phyloP scores from a whole-genome alignment of 2,113 vertebrate genomes.

The Xyliphius kryptos region DNA sequence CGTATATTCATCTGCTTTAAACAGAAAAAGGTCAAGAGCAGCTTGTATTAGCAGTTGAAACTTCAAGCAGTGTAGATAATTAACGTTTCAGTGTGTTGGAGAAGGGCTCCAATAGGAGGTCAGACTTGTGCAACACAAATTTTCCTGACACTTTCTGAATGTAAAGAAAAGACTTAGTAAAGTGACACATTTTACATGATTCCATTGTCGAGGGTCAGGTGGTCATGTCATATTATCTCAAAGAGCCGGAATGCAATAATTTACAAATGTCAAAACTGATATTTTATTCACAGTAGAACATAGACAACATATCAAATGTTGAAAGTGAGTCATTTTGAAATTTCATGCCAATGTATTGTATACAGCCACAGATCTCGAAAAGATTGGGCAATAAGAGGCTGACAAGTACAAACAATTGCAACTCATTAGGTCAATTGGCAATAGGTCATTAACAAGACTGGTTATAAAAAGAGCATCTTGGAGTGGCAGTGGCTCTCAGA shows the following conservation, averaged over 20 bases:
- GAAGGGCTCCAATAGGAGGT: slow-evolving; percentile 38
- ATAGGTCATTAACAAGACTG: too few species aligned
- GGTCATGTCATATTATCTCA: slow-evolving; percentile 33
- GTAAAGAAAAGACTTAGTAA: slow-evolving; percentile 6
- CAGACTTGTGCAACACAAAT: slow-evolving; percentile 23
- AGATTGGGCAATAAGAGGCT: slow-evolving; percentile 15
- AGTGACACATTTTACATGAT: slow-evolving; percentile 12
- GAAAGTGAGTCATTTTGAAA: too few species aligned
- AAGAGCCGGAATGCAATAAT: slow-evolving; percentile 21
- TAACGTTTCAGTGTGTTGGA: slow-evolving; percentile 59
- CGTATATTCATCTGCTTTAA: slow-evolving; percentile 48
- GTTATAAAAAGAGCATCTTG: too few species aligned
- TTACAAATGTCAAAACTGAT: too few species aligned
- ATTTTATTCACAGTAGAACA: too few species aligned
- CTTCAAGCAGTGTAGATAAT: slow-evolving; percentile 60
- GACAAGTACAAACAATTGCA: too few species aligned
- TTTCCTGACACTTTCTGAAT: slow-evolving; percentile 2
- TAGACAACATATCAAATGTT: too few species aligned
- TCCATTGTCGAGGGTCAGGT: slow-evolving; percentile 16
- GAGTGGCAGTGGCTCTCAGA: too few species aligned
- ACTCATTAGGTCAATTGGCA: too few species aligned
- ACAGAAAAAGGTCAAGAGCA: slow-evolving; percentile 70
- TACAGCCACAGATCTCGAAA: slow-evolving; percentile 6
- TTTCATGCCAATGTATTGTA: too few species aligned
- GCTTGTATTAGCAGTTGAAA: slow-evolving; percentile 61